phyloP scores from a whole-genome alignment of 2,888 invertebrate species.

The Crossocerus cetratus region DNA sequence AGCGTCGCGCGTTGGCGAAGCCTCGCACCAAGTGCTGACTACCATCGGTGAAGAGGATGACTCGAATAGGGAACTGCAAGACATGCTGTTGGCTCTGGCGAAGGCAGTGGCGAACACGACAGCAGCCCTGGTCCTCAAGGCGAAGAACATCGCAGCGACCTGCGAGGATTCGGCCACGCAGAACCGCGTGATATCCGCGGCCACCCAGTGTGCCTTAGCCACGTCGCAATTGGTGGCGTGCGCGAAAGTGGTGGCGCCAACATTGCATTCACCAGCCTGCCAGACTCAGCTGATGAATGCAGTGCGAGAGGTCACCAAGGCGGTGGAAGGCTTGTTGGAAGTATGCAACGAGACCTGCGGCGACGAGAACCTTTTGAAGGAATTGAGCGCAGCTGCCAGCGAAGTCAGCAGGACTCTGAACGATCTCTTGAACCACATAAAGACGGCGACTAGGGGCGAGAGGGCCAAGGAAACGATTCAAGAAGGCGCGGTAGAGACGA shows the following conservation, averaged over 20 bases:
- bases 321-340: slow-evolving; percentile 92
- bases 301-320: slow-evolving; percentile 93
- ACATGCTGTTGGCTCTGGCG: slow-evolving; percentile 94
- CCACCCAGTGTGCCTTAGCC: slow-evolving; percentile 97
- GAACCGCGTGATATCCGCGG: slow-evolving; percentile 94
- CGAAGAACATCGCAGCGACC: slow-evolving; percentile 96
- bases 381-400: slow-evolving; percentile 89
- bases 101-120: slow-evolving; percentile 99
- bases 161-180: slow-evolving; percentile 89
- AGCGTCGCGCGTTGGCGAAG: slow-evolving; percentile 97
- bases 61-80: slow-evolving; percentile 89
- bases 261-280: slow-evolving; percentile 88
- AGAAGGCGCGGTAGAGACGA: slow-evolving; percentile 89
- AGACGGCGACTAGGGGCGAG: slow-evolving; percentile 82
- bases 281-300: slow-evolving; percentile 95
- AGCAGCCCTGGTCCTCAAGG: slow-evolving; percentile 95
- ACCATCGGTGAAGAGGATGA: slow-evolving; percentile 96
- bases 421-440: slow-evolving; percentile 93
- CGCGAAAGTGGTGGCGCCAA: slow-evolving; percentile 94
- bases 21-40: slow-evolving; percentile 94
- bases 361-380: slow-evolving; percentile 83
- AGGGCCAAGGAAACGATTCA: slow-evolving; percentile 83
- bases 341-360: slow-evolving; percentile 87
- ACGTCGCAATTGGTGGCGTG: slow-evolving; percentile 99
- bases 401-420: slow-evolving; percentile 93